A percentile compares a stretch with the other conserved stretches of the same genome.
Conservation (phyloP, 2,888 invertebrate species). For the Xestia rhomboidea region DNA sequence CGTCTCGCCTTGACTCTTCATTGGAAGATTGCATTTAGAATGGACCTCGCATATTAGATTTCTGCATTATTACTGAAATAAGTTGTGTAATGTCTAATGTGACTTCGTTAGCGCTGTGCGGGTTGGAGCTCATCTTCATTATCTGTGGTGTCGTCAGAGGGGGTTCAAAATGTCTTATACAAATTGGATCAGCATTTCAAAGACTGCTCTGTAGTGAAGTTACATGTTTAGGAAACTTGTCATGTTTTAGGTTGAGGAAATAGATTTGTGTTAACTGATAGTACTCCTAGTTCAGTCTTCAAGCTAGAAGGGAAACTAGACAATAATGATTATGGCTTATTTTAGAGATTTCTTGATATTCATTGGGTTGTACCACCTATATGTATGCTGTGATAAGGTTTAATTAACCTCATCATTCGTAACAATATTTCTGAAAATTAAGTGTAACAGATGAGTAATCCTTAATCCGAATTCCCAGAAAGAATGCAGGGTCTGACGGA, state of each 20-base stretch:
- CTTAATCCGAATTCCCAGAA: slow-evolving; percentile 3
- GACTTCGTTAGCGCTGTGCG: slow-evolving; percentile 29
- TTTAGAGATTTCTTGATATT: not conserved
- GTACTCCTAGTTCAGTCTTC: too few species aligned
- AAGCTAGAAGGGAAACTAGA: not conserved
- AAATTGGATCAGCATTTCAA: slow-evolving; percentile 31
- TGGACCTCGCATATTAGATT: slow-evolving; percentile 46
- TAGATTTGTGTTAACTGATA: not conserved
- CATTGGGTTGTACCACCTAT: not conserved
- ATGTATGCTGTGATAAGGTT: not conserved
- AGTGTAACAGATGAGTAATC: slow-evolving; percentile 17
- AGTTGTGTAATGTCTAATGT: slow-evolving; percentile 52
- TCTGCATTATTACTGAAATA: slow-evolving; percentile 51
- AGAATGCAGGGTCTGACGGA: slow-evolving; percentile 11
- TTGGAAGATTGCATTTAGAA: slow-evolving; percentile 72
- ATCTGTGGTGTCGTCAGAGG: slow-evolving; percentile 9
- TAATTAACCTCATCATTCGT: not conserved
- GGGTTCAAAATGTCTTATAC: slow-evolving; percentile 9
- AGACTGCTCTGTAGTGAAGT: not conserved
- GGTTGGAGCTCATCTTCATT: slow-evolving; percentile 21
- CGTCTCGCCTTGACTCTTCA: slow-evolving; percentile 69
- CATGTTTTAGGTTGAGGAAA: not conserved
- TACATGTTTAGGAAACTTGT: not conserved
- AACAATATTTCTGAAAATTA: slow-evolving; percentile 17
- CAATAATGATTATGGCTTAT: not conserved